Conservation (phyloP, 35 echinoderm and acorn worm genomes). For the Diadema setosum region DNA sequence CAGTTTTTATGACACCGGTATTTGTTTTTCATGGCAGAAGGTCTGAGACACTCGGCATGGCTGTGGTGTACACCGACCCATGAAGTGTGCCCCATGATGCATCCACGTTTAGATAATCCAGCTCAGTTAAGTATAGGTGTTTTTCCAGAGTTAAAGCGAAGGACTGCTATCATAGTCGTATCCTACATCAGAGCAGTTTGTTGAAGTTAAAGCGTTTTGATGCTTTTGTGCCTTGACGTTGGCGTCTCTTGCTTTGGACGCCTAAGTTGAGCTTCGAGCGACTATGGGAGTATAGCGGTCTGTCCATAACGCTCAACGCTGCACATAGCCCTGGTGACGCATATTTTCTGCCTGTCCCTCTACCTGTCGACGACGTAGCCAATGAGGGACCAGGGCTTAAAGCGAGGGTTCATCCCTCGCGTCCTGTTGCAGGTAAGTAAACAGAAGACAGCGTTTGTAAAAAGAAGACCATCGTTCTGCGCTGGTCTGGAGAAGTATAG, state of each 20-base stretch:
- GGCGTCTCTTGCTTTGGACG: slow-evolving; percentile 15
- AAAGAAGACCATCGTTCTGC: neutral
- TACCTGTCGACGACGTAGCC: neutral
- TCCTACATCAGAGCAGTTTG: neutral
- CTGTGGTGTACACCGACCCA: neutral
- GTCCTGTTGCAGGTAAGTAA: neutral
- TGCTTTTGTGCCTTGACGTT: neutral
- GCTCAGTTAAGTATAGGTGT: neutral
- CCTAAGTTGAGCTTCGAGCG: neutral
- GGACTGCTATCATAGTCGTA: neutral
- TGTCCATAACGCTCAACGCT: slow-evolving; percentile 30
- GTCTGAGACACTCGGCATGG: slow-evolving; percentile 7
- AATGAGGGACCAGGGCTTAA: slow-evolving; percentile 21
- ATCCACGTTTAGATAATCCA: neutral
- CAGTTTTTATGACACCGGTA: slow-evolving; percentile 28
- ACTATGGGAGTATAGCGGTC: neutral
- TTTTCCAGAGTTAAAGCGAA: neutral
- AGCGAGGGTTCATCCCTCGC: neutral
- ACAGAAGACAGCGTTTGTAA: neutral
- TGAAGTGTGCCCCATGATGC: neutral
- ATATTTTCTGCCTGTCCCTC: neutral
- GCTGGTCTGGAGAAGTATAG: neutral
- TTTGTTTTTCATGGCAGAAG: neutral
- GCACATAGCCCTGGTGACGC: slow-evolving; percentile 6
- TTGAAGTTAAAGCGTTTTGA: slow-evolving; percentile 2